Conservation (phyloP, 2,888 invertebrate species). For the Calameuta idolon region DNA sequence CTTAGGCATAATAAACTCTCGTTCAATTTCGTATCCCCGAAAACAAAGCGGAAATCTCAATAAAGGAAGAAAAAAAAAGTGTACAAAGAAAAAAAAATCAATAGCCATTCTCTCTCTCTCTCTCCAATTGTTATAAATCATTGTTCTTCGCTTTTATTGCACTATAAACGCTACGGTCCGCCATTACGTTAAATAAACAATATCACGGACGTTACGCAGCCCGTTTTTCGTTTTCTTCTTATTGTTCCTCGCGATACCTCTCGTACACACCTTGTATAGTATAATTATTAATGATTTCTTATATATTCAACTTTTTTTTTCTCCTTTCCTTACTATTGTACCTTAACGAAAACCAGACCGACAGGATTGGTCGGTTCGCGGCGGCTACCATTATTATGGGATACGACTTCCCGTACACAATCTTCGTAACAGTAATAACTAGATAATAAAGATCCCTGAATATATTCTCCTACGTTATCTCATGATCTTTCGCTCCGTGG, state of each 20-base stretch:
- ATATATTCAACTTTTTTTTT: not conserved
- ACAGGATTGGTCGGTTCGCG: not conserved
- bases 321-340: not conserved
- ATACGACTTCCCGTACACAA: conserved; percentile 24
- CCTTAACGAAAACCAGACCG: not conserved
- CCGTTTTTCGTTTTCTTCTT: not conserved
- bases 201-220: not conserved
- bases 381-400: not conserved
- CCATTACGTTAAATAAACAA: not conserved
- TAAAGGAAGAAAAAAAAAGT: conserved; percentile 16
- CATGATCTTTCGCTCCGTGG: conserved; percentile 26
- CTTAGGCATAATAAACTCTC: no score
- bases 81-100: conserved; percentile 14
- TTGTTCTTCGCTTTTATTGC: conserved; percentile 29
- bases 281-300: not conserved
- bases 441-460: conserved; percentile 66
- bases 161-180: conserved; percentile 22
- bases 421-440: conserved; percentile 47
- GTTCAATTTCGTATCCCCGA: no score
- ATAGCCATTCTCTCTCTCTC: not conserved
- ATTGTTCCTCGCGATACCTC: not conserved
- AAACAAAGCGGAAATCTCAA: conserved; percentile 17
- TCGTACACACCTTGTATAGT: not conserved
- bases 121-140: conserved; percentile 1
- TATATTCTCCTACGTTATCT: conserved; percentile 43